phyloP scores from a whole-genome alignment of 2,797 vertebrate species.

The Galago senegalensis region DNA sequence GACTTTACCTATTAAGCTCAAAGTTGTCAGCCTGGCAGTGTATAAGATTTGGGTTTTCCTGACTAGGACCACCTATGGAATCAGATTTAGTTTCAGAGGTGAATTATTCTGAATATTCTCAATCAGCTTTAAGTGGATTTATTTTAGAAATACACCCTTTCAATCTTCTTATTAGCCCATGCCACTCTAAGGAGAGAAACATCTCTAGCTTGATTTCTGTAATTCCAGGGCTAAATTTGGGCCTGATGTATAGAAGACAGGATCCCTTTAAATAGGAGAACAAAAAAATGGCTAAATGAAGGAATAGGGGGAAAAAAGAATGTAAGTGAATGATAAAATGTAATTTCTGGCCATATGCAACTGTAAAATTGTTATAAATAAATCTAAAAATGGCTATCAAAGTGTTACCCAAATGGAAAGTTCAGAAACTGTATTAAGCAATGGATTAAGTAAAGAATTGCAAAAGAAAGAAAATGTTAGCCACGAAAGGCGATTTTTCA shows the following conservation, averaged over 20 bases:
- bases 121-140: neutral
- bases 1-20: conserved; percentile 5
- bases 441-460: neutral
- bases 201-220: neutral
- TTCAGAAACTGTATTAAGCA: neutral
- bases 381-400: neutral
- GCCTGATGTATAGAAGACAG: neutral
- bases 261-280: neutral
- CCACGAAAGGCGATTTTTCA: neutral
- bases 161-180: neutral
- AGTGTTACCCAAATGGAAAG: neutral
- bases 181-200: neutral
- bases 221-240: neutral
- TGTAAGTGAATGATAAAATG: neutral
- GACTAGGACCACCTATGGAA: neutral
- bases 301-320: neutral
- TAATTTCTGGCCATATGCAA: neutral
- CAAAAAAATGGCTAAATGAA: conserved; percentile 2
- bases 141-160: neutral
- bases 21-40: neutral
- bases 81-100: neutral
- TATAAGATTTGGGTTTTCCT: neutral
- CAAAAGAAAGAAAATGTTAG: neutral
- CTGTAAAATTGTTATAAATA: neutral
- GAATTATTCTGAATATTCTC: neutral